phyloP scores from a whole-genome alignment of 2,888 invertebrate genomes.

The Allophyes oxyacanthae region DNA sequence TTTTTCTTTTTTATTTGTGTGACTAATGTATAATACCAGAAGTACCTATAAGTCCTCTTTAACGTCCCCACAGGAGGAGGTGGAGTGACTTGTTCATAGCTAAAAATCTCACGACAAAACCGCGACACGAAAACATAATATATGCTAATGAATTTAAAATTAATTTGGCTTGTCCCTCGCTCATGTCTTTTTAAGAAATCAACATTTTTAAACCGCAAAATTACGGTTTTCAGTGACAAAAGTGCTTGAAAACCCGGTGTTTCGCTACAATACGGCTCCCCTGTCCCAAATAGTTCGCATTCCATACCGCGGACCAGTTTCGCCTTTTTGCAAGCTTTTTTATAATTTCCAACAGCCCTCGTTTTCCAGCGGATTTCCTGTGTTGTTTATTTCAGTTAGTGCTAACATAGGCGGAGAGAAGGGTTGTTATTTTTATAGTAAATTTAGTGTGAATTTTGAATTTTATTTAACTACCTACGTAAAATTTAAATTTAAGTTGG shows the following conservation, averaged over 20 bases:
- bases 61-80: too few species aligned
- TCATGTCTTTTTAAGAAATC: too few species aligned
- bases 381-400: constrained; percentile 65
- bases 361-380: constrained; percentile 62
- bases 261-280: constrained; percentile 30
- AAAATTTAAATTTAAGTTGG: too few species aligned
- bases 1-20: too few species aligned
- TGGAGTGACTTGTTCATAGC: too few species aligned
- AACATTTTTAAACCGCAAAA: constrained; percentile 8
- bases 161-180: too few species aligned
- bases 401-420: constrained; percentile 41
- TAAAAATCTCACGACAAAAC: too few species aligned
- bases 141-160: too few species aligned
- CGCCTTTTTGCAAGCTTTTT: constrained; percentile 46
- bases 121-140: too few species aligned
- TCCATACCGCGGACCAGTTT: constrained; percentile 31
- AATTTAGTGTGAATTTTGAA: constrained; percentile 34
- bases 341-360: constrained; percentile 54
- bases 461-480: too few species aligned
- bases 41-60: too few species aligned
- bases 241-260: constrained; percentile 23
- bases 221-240: constrained; percentile 18
- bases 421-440: constrained; percentile 21
- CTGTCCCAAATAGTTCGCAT: constrained; percentile 40
- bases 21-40: too few species aligned